Percentiles rank a stretch among this genome's conserved stretches.
Conservation (phyloP, 1,140 invertebrate species). For the Andricus grossulariae region DNA sequence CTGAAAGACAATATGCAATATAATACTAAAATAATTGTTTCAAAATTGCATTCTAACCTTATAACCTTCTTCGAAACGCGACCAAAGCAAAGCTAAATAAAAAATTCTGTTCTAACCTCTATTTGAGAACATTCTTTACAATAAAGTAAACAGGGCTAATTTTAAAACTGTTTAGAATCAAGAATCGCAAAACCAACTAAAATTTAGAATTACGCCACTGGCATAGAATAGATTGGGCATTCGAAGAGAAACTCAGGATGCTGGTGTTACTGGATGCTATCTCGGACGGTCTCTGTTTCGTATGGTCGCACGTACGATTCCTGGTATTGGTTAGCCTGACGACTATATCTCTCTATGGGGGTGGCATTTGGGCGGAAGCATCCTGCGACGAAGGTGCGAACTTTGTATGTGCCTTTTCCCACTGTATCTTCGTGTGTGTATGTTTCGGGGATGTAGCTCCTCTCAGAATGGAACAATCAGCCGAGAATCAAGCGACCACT, state of each 20-base stretch:
- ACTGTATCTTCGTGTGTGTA: constrained; percentile 48
- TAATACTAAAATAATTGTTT: too few relatives aligned
- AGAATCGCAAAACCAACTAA: too few relatives aligned
- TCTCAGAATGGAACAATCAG: constrained; percentile 76
- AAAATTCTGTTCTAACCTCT: too few relatives aligned
- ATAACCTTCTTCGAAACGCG: too few relatives aligned
- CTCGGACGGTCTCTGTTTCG: constrained; percentile 29
- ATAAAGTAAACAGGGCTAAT: too few relatives aligned
- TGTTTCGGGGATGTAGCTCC: constrained; percentile 58
- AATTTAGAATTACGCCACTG: background rate
- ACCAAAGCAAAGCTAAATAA: too few relatives aligned
- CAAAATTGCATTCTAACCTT: too few relatives aligned
- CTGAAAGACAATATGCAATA: constrained; percentile 15
- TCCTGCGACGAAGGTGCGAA: constrained; percentile 46
- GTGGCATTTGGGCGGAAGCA: constrained; percentile 45
- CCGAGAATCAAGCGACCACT: constrained; percentile 75
- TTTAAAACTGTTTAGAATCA: too few relatives aligned
- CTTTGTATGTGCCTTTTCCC: constrained; percentile 47
- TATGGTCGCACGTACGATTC: constrained; percentile 39
- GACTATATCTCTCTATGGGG: constrained; percentile 36
- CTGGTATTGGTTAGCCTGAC: constrained; percentile 42
- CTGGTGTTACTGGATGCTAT: constrained; percentile 26
- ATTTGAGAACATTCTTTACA: too few relatives aligned
- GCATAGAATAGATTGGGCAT: background rate
- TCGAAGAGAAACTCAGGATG: constrained; percentile 1